Base-by-base conservation (phyloP, 2,888 invertebrate genomes). In the Epinotia brunnichana region DNA sequence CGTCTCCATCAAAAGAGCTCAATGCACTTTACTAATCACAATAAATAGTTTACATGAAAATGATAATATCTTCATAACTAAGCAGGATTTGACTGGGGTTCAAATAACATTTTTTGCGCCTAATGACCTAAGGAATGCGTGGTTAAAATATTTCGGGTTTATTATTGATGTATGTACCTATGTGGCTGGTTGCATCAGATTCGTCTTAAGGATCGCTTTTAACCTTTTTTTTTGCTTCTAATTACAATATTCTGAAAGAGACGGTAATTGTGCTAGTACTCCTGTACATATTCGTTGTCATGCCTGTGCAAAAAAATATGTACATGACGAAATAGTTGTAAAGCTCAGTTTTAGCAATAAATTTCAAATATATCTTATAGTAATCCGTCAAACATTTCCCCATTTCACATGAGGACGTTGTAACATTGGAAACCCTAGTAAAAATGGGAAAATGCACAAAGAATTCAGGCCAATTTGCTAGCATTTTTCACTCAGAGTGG, bases 401-500 rank as follows among this genome's bases (percentile, higher is more conserved):
- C 63, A 57, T 29, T 57, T 57, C 57, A 57, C n/a, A 5, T 29
- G 7, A 51, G 63, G 51, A 63, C 63, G 35, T 35, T 63, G 51
- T 53, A 63, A 19, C 29, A 29, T 48, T 48, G 48, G n/a, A 61
- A 62, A 44, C 54, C 39, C 17, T 17, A 44, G 54, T 29, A 19
- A 59, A 11, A 48, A n/a, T 57, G n/a, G 51, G 60, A 54, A 72
- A 72, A 44, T 62, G 72, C 72, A 61, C 17, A 48, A 61, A 67
- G 60, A 61, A 71, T 71, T 29, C 72, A 48, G 61, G 67, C 72
- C 67, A 72, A 62, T 72, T 72, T 67, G 67, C 69, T 48, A 63
- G 62, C 68, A 69, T 69, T 69, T 69, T 69, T 73, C 73, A 63
- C 57, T 57, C 51, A n/a, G 63, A 73, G 63, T 69, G 73, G 69